Conservation (phyloP, 2,888 invertebrate species). For the Limnephilus lunatus region DNA sequence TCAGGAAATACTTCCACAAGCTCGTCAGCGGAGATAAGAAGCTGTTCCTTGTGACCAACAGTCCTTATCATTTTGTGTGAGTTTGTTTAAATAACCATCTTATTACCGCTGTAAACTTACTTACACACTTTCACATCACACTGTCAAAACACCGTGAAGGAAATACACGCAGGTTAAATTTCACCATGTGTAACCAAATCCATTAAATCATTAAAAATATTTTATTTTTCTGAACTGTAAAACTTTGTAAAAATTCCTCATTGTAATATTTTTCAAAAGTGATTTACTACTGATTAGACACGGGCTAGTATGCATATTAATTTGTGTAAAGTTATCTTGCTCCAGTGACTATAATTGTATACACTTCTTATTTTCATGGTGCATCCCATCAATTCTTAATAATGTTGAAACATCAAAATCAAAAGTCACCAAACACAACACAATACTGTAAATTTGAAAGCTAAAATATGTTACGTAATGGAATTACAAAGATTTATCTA, state of each 20-base stretch:
- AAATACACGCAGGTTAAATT: too few species aligned
- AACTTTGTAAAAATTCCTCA: too few species aligned
- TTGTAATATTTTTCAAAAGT: too few species aligned
- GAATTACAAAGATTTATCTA: too few species aligned
- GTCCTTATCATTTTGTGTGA: conserved; percentile 97
- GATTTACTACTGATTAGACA: neutral
- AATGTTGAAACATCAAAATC: too few species aligned
- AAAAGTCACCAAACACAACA: too few species aligned
- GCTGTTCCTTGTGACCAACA: conserved; percentile 96
- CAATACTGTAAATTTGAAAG: too few species aligned
- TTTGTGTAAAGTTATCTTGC: neutral
- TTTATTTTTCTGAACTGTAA: neutral
- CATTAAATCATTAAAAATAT: neutral
- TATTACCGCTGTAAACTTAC: neutral
- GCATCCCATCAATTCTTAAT: too few species aligned
- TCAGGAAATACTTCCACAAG: conserved; percentile 86
- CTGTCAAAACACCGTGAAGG: neutral
- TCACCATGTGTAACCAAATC: neutral
- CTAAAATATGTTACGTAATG: too few species aligned
- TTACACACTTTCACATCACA: neutral
- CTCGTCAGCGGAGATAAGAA: conserved; percentile 88
- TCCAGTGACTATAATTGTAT: too few species aligned
- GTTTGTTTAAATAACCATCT: conserved; percentile 71
- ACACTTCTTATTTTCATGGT: too few species aligned
- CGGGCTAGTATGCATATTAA: conserved; percentile 59